These are phyloP conservation scores for Diploptera punctata DNA, from an alignment of 2,888 invertebrate species.

Conservation along the genomic window DNA sequence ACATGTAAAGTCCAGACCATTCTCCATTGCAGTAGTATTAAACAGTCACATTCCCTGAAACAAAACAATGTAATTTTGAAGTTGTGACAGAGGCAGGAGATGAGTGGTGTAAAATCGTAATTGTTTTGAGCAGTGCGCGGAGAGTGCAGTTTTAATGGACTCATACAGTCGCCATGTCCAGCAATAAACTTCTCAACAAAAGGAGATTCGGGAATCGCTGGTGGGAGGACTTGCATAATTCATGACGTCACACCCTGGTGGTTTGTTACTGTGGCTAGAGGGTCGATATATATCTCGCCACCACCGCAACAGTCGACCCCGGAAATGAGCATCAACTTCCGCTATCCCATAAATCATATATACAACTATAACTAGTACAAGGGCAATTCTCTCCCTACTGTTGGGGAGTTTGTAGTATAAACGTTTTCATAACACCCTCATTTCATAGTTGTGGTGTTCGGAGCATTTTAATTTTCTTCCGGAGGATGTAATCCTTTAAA, in stretches of 20 bases:
- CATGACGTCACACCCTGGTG: slow-evolving; percentile 24
- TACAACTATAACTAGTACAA: not conserved
- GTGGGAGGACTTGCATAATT: slow-evolving; percentile 16
- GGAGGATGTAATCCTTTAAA: too few species aligned
- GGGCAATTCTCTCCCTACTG: not conserved
- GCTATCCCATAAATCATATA: slow-evolving; percentile 21
- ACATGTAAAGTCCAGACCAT: too few species aligned
- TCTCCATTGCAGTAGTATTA: too few species aligned
- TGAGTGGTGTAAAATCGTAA: too few species aligned
- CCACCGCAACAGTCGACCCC: slow-evolving; percentile 20
- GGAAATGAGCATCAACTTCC: slow-evolving; percentile 28
- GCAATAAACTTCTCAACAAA: slow-evolving; percentile 19
- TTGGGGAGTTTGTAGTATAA: not conserved
- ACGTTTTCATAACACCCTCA: not conserved
- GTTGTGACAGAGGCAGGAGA: too few species aligned
- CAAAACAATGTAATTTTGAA: too few species aligned
- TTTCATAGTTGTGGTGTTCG: not conserved
- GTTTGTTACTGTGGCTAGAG: slow-evolving; percentile 12
- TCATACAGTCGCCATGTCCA: slow-evolving; percentile 1
- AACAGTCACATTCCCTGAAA: too few species aligned
- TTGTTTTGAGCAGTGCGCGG: too few species aligned
- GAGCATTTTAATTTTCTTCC: too few species aligned
- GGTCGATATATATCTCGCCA: slow-evolving; percentile 22
- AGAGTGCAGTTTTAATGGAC: slow-evolving; percentile 9
- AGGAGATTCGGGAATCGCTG: not conserved